A percentile compares a stretch with the other conserved stretches of the same genome.
These are phyloP conservation scores for Harpagoxenus sublaevis DNA, from an alignment of 2,888 invertebrate genomes.

Conservation along the genomic window DNA sequence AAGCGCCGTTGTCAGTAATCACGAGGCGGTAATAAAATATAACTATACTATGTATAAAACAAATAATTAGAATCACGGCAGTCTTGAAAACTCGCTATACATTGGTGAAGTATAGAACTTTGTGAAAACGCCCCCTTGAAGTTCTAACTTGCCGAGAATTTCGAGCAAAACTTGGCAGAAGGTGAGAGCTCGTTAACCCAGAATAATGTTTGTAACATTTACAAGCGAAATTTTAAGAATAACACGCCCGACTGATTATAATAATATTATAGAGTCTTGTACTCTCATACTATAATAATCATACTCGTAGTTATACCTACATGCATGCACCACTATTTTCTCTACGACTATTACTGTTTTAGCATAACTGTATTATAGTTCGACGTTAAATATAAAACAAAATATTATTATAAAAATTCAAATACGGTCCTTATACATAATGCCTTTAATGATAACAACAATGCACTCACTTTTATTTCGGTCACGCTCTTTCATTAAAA, in stretches of 20 bases:
- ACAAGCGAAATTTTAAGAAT: conserved; percentile 29
- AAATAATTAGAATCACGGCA: conserved; percentile 36
- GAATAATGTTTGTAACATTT: conserved; percentile 15
- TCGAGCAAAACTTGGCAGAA: conserved; percentile 22
- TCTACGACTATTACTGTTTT: not conserved
- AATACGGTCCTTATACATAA: not conserved
- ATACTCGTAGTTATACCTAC: not conserved
- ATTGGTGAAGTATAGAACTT: conserved; percentile 36
- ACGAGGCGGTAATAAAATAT: conserved; percentile 20
- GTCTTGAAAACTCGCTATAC: conserved; percentile 26
- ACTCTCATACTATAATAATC: not conserved
- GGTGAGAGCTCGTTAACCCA: conserved; percentile 41
- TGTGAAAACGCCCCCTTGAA: conserved; percentile 27
- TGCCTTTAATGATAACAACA: not conserved
- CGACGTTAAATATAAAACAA: not conserved
- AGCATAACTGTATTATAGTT: not conserved
- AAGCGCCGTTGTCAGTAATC: conserved; percentile 9
- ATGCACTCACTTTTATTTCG: not conserved
- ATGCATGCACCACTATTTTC: not conserved
- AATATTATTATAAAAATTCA: not conserved
- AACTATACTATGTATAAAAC: conserved; percentile 13
- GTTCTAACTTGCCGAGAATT: conserved; percentile 39
- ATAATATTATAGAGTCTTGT: not conserved
- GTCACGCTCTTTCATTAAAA: not conserved
- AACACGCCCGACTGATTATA: conserved; percentile 5